Evolutionary conservation across 2,888 invertebrate species (phyloP).

Genomic region (Incurvaria masculella): DNA sequence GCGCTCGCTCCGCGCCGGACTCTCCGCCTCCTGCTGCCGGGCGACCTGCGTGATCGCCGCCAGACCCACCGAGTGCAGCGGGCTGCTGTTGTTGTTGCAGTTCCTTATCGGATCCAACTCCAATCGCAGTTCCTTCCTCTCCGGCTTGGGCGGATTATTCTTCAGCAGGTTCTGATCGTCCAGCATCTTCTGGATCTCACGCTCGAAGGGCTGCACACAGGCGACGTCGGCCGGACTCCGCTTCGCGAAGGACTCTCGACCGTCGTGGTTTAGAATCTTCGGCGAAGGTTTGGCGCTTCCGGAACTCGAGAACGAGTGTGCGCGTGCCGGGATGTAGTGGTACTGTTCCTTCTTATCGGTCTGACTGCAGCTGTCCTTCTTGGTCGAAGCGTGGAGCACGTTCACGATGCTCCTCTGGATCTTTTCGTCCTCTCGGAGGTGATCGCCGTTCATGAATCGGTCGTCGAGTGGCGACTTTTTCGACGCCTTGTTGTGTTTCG

Average conservation of each 20-base stretch:
- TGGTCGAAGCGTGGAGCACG: conserved; percentile 54
- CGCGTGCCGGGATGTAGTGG: conserved; percentile 33
- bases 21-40: conserved; percentile 53
- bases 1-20: conserved; percentile 24
- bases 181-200: conserved; percentile 74
- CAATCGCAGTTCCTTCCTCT: conserved; percentile 59
- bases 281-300: conserved; percentile 39
- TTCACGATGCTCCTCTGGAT: conserved; percentile 49
- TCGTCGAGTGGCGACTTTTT: conserved; percentile 43
- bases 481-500: conserved; percentile 35
- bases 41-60: conserved; percentile 77
- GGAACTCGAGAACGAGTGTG: conserved; percentile 53
- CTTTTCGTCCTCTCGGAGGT: conserved; percentile 48
- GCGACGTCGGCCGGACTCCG: conserved; percentile 50
- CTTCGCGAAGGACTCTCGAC: conserved; percentile 44
- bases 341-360: conserved; percentile 62
- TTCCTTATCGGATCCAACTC: conserved; percentile 54
- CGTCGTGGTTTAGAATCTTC: conserved; percentile 50
- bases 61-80: conserved; percentile 68
- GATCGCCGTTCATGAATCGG: conserved; percentile 35
- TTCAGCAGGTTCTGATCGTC: conserved; percentile 67
- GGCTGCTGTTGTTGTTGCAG: conserved; percentile 57
- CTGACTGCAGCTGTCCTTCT: conserved; percentile 63
- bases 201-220: conserved; percentile 68
- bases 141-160: conserved; percentile 58